phyloP scores from a whole-genome alignment of 2,797 vertebrate genomes.

The Danio jaintianensis region DNA sequence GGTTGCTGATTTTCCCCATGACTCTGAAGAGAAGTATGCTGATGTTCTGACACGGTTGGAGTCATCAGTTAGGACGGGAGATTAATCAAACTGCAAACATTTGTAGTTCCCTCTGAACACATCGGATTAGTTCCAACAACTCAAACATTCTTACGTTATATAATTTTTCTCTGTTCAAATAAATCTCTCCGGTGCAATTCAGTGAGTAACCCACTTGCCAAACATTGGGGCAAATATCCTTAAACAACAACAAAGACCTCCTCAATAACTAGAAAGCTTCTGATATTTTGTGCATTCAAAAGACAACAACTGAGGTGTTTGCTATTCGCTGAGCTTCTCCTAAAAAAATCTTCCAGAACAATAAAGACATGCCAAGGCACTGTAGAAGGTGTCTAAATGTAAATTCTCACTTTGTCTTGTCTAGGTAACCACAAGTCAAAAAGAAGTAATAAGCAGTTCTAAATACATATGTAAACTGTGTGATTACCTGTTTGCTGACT shows the following conservation, averaged over 20 bases:
- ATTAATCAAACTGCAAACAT: conserved; percentile 58
- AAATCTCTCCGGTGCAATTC: conserved; percentile 33
- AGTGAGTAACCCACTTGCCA: conserved; percentile 2
- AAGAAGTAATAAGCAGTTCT: conserved; percentile 71
- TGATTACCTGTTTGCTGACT: background rate
- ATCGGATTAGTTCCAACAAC: conserved; percentile 42
- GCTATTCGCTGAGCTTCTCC: background rate
- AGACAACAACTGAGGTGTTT: background rate
- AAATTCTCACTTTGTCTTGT: conserved; percentile 65
- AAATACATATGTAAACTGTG: conserved; percentile 56
- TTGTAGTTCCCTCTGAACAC: conserved; percentile 47
- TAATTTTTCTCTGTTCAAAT: conserved; percentile 31
- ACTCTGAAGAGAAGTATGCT: conserved; percentile 56
- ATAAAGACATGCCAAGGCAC: conserved; percentile 37
- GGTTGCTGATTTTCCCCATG: conserved; percentile 47
- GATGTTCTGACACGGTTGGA: conserved; percentile 61
- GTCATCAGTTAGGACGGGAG: conserved; percentile 52
- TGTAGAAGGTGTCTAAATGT: conserved; percentile 41
- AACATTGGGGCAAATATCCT: background rate
- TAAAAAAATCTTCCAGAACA: background rate
- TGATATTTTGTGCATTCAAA: background rate
- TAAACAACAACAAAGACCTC: background rate
- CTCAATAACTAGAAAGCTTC: background rate
- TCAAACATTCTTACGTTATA: conserved; percentile 37
- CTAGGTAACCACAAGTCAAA: conserved; percentile 55